Evolutionary conservation across 1,140 invertebrate genomes (phyloP).

Genomic region (Drosophila setifemur): DNA sequence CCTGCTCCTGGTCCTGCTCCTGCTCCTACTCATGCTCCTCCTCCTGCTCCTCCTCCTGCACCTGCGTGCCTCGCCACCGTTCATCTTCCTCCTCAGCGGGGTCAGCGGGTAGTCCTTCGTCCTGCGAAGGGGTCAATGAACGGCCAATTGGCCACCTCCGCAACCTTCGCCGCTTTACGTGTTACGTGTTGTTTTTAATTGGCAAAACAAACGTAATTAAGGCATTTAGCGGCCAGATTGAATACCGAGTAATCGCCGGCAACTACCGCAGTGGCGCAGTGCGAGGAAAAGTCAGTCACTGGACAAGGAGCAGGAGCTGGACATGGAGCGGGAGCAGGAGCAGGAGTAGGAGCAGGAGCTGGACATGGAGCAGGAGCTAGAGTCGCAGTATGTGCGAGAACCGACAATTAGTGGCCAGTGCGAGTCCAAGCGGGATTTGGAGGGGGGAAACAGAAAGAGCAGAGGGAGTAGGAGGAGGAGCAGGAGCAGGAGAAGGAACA

Average conservation of each 20-base stretch:
- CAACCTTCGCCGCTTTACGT: slow-evolving; percentile 18
- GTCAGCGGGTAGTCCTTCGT: background rate
- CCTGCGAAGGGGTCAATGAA: slow-evolving; percentile 53
- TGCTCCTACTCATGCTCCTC: no score
- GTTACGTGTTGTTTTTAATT: slow-evolving; percentile 64
- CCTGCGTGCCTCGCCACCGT: slow-evolving; percentile 62
- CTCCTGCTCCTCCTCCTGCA: no score
- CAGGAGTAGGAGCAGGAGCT: no score
- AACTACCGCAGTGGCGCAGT: no score
- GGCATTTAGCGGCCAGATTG: slow-evolving; percentile 70
- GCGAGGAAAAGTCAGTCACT: no score
- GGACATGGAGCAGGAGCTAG: background rate
- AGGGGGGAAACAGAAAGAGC: no score
- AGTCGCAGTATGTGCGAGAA: no score
- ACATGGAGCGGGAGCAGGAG: no score
- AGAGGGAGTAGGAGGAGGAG: no score
- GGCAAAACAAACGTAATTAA: slow-evolving; percentile 72
- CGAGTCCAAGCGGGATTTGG: background rate
- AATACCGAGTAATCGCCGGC: slow-evolving; percentile 64
- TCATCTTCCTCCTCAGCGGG: slow-evolving; percentile 35
- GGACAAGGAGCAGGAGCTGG: no score
- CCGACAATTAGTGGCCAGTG: slow-evolving; percentile 39
- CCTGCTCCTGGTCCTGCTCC: no score
- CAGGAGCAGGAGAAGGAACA: no score
- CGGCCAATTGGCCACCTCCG: slow-evolving; percentile 35